Conservation (phyloP, 2,888 invertebrate species). For the Buathra laborator region DNA sequence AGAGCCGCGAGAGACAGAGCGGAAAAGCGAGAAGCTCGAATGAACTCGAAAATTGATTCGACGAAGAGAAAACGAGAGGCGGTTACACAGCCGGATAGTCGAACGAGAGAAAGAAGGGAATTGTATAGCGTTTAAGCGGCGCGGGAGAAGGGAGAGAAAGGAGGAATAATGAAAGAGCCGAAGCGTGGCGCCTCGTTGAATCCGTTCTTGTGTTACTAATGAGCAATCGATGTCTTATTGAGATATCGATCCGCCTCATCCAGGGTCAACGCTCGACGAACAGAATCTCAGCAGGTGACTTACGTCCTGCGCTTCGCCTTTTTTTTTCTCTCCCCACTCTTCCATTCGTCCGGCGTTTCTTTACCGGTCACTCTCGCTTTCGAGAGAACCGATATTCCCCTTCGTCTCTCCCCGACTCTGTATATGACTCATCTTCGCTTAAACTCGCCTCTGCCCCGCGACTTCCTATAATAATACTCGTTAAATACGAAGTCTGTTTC, state of each 20-base stretch:
- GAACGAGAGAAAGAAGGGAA: neutral
- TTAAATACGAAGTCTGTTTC: no score
- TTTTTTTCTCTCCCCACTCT: slow-evolving; percentile 25
- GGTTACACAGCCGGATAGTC: neutral
- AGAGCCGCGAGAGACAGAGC: neutral
- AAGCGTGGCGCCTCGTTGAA: slow-evolving; percentile 44
- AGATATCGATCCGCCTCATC: slow-evolving; percentile 78
- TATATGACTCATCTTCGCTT: no score
- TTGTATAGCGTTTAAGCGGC: neutral
- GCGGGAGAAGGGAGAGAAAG: neutral
- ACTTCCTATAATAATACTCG: no score
- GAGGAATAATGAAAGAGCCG: slow-evolving; percentile 55
- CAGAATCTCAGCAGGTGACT: slow-evolving; percentile 46
- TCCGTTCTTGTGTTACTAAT: slow-evolving; percentile 66
- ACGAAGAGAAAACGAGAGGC: slow-evolving; percentile 4
- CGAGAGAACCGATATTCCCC: slow-evolving; percentile 16
- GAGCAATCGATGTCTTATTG: slow-evolving; percentile 76
- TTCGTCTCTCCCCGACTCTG: neutral
- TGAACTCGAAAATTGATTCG: slow-evolving; percentile 28
- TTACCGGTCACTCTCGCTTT: slow-evolving; percentile 37
- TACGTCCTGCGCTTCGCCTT: slow-evolving; percentile 24
- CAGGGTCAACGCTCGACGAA: slow-evolving; percentile 57
- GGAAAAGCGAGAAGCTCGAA: slow-evolving; percentile 1
- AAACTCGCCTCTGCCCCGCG: no score
- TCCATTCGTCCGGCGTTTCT: neutral